Conservation (phyloP, 2,888 invertebrate genomes). For the Lasiommata megera region DNA sequence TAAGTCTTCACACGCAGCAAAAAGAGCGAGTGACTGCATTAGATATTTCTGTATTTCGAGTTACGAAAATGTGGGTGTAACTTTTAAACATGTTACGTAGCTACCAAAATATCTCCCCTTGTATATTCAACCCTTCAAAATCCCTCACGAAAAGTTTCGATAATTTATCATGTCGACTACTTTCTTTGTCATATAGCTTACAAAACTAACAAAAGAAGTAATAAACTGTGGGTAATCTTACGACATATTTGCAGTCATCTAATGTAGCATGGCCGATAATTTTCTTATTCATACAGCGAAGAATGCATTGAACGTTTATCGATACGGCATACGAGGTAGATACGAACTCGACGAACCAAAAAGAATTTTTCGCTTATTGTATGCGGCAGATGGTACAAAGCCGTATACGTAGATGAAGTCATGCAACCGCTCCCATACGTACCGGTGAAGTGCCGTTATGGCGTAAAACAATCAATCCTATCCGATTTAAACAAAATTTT, state of each 20-base stretch:
- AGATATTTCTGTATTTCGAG: not conserved
- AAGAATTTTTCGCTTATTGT: conserved; percentile 24
- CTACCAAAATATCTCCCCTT: conserved; percentile 1
- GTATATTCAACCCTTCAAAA: conserved; percentile 7
- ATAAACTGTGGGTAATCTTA: conserved; percentile 20
- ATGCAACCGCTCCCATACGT: conserved; percentile 48
- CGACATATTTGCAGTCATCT: conserved; percentile 12
- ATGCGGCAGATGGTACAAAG: conserved; percentile 38
- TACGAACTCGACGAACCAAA: conserved; percentile 20
- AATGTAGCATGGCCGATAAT: conserved; percentile 12
- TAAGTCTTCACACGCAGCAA: conserved; percentile 10
- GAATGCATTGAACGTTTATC: conserved; percentile 13
- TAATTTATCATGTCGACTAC: not conserved
- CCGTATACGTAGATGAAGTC: conserved; percentile 49
- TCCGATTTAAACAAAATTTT: conserved; percentile 6
- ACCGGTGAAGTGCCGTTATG: conserved; percentile 46
- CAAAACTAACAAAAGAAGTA: not conserved
- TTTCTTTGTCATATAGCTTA: not conserved
- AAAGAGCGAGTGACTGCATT: conserved; percentile 10
- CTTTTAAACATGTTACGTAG: not conserved
- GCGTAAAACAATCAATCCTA: conserved; percentile 36
- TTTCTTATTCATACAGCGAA: conserved; percentile 16
- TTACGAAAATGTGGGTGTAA: not conserved
- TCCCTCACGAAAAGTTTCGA: not conserved
- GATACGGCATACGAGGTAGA: conserved; percentile 19